Base-by-base conservation (phyloP, 1,140 invertebrate genomes). In the Holotrichia oblita region DNA sequence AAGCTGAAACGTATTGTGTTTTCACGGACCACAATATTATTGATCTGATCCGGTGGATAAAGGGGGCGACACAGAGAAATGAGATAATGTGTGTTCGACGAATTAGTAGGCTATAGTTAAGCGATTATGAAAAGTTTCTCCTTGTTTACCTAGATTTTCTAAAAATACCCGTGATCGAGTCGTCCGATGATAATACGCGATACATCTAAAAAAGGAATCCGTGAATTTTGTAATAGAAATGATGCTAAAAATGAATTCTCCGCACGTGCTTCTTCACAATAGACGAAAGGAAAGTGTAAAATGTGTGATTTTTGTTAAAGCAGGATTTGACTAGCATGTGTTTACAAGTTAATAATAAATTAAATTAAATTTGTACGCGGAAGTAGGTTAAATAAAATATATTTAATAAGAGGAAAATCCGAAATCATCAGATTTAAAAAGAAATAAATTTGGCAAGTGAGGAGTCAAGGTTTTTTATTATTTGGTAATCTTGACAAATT, bases 91-190 rank as follows among this genome's bases (percentile, higher is more conserved):
- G 48, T 55, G 48, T 17, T 55, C 48, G 48, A 55, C 48, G 48
- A 55, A 55, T 55, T 55, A 55, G 48, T 55, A 55, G 48, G 48
- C 17, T 14, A 55, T 55, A 55, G 48, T 55, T n/a, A 55, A n/a
- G 14, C 48, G 48, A 55, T 55, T 55, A 55, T 14, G 48, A 55
- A 55, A 55, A 55, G n/a, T 17, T 14, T 17, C 48, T 6, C 48
- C 12, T 55, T 55, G 48, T 55, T 55, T 55, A 55, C 48, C 12
- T 14, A 17, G 48, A 55, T 55, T 55, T 55, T 55, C 48, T 55
- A 55, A 55, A 55, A 55, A 55, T 55, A 55, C 48, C 2, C 7
- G 48, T 55, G 48, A 55, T 55, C 48, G 14, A 14, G 14, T 55
- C 48, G 48, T 2, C 27, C 48, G 48, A 55, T 55, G 48, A 55